Evolutionary conservation across 2,797 vertebrate genomes (phyloP), one percentile per base, ranked within the genome.

Genomic region (Gallinago stenura): DNA sequence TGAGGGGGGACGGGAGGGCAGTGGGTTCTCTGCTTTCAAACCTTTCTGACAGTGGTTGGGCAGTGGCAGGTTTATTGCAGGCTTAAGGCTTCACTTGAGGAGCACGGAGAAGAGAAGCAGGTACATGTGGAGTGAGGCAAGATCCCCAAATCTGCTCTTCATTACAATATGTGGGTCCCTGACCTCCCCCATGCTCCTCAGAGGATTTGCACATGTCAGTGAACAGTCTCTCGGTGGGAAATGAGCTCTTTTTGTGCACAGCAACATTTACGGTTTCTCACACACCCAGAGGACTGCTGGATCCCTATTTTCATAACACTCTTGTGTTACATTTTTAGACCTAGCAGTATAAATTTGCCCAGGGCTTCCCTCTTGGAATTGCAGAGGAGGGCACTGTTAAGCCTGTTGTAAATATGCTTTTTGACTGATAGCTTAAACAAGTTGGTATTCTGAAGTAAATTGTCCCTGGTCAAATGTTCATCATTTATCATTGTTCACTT

Each of bases 131-230:
- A 79, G 45, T 10, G 45, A 57, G 31, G 50, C 68, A 30, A 9
- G 8, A 39, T 6, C 14, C 61, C 65, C 43, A 81, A 8, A 61
- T 56, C 39, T 56, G 28, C 20, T 54, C 19, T 48, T 72, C 20
- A 1, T 12, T 41, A 14, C 28, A 10, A 0, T 6, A 18, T 50
- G 28, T 24, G 26, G 6, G 13, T 57, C 66, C 4, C 43, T 20
- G 24, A 12, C 46, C 48, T 22, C 20, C 45, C 2, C 17, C 0
- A 1, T 0, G 3, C 3, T 61, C n/a, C 66, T 54, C 37, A 21
- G 57, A 58, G 54, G 25, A 12, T 46, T 61, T 46, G 11, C 37
- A 35, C 7, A 0, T 39, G 31, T 50, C 37, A 35, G 4, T 8
- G 46, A 64, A 12, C 50, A 48, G 28, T 6, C 31, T 77, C 56